phyloP scores from a whole-genome alignment of 2,113 vertebrate species.

The Eretmochelys imbricata region DNA sequence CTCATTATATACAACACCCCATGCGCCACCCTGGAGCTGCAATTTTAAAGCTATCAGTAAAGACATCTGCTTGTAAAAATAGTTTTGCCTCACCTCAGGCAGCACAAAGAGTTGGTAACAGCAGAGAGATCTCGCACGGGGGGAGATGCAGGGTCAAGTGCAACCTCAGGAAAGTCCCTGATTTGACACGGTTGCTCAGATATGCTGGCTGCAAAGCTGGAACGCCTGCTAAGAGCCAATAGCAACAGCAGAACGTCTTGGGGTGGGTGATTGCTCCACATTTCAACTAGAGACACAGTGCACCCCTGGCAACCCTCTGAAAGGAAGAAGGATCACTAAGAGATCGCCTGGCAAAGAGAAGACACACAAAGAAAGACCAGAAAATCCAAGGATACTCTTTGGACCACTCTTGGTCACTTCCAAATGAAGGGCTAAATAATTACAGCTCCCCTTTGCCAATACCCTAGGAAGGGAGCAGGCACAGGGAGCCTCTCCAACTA shows the following conservation, averaged over 20 bases:
- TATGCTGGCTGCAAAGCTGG: not conserved
- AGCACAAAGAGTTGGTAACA: not conserved
- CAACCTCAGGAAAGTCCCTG: not conserved
- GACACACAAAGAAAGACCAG: not conserved
- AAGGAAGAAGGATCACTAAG: not conserved
- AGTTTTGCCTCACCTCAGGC: not conserved
- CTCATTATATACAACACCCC: not conserved
- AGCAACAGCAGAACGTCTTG: not conserved
- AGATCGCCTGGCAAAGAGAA: not conserved
- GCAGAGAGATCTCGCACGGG: not conserved
- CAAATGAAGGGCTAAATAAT: not conserved
- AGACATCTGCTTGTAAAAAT: not conserved
- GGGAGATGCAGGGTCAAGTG: not conserved
- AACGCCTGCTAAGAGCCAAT: not conserved
- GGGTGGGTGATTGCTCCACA: not conserved
- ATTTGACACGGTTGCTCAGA: not conserved
- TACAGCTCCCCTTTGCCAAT: not conserved
- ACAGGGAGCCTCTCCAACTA: not conserved
- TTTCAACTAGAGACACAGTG: not conserved
- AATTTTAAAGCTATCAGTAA: not conserved
- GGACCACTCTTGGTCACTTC: not conserved
- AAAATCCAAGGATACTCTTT: not conserved
- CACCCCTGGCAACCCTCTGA: not conserved
- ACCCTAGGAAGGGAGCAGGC: not conserved
- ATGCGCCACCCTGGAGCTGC: not conserved